Conservation (phyloP, 2,888 invertebrate genomes). For the Ganaspis brasiliensis region DNA sequence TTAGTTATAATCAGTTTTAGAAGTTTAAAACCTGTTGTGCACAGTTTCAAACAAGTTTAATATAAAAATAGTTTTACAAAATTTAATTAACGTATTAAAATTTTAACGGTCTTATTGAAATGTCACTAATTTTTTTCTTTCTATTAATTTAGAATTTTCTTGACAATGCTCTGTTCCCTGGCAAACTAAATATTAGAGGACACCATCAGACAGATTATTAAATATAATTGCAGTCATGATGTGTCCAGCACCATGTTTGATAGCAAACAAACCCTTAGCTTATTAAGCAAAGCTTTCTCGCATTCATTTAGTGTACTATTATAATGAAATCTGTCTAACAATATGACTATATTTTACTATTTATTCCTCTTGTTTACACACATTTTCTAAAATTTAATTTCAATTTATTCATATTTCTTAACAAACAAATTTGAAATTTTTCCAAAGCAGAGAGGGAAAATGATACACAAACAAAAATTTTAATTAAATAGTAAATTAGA, state of each 20-base stretch:
- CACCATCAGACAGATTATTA: conserved; percentile 31
- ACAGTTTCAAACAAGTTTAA: too few relatives aligned
- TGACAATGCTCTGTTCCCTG: not conserved
- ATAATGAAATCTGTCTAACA: conserved; percentile 7
- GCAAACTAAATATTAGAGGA: conserved; percentile 22
- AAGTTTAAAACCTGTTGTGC: too few relatives aligned
- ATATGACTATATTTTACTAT: conserved; percentile 16
- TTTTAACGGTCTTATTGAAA: not conserved
- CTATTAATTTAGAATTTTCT: conserved; percentile 25
- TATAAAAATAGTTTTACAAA: too few relatives aligned
- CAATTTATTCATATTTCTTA: not conserved
- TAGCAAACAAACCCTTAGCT: conserved; percentile 34
- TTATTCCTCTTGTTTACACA: not conserved
- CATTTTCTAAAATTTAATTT: not conserved
- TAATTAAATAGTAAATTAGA: too few relatives aligned
- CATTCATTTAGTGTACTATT: conserved; percentile 7
- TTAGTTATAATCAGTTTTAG: too few relatives aligned
- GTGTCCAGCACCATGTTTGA: conserved; percentile 27
- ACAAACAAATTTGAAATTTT: not conserved
- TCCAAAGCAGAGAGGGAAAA: not conserved
- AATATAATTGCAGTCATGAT: conserved; percentile 31
- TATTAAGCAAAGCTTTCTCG: conserved; percentile 36
- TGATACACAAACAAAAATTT: not conserved
- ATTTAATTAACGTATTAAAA: too few relatives aligned
- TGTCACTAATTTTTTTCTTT: not conserved